Evolutionary conservation across 2,888 invertebrate genomes (phyloP), one percentile per base, ranked within the genome.

Genomic region (Catocala fraxini): DNA sequence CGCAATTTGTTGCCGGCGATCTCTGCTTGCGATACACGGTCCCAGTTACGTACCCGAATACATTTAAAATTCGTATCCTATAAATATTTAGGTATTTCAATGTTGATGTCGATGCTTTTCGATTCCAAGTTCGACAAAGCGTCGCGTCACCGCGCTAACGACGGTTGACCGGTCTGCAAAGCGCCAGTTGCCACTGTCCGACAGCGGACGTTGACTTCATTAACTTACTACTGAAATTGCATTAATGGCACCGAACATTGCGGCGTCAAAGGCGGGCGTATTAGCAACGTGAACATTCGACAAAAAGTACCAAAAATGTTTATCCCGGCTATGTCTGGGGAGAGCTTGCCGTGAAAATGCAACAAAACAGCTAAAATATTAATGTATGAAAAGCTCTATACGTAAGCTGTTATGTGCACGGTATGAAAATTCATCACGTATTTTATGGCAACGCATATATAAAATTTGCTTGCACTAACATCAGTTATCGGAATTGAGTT

Each of bases 1-100:
- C 91, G 92, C 93, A 93, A 93, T 93, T 93, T 91, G 92, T 89
- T 89, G 87, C 86, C 82, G 81, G 85, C 90, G 90, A 91, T 92
- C 88, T 87, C 82, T 82, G 81, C 84, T 82, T 76, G 88, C 90
- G 92, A 93, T 92, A 91, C 89, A 89, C 81, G 81, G 77, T 77
- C 80, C 77, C 75, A 67, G 73, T 76, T 82, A 73, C 80, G 75
- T 75, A 81, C 83, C 81, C 83, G 82, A 86, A 82, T 80, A 86
- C 87, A 87, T 89, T 90, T 89, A 80, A 88, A 90, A 89, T 88
- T 88, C 85, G 80, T 80, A 82, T 76, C 81, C 87, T 83, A 87
- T 89, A 88, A 89, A 90, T 89, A 88, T 88, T 88, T 85, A 84
- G 79, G 75, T 65, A 75, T 76, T 83, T 79, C 76, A 83, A 83